Percentiles rank a stretch among this genome's conserved stretches.
These are phyloP conservation scores for Temnothorax longispinosus DNA, from an alignment of 1,140 invertebrate species.

Conservation along the genomic window DNA sequence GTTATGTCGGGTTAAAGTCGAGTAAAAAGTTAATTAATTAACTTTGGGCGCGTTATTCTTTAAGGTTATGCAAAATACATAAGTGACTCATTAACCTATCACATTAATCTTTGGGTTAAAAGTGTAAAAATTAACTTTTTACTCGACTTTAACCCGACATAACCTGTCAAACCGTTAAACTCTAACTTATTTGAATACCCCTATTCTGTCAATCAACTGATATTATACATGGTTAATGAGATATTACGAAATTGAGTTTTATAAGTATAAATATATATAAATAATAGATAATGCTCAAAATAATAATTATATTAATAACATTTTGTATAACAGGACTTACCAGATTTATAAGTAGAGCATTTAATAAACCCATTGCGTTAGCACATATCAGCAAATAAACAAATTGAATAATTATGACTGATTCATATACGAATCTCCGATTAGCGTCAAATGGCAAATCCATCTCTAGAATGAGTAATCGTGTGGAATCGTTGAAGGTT, in stretches of 20 bases:
- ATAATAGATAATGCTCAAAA: background rate
- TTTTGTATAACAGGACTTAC: background rate
- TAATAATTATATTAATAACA: background rate
- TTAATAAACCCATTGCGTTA: background rate
- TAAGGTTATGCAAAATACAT: no score
- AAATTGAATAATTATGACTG: conserved; percentile 20
- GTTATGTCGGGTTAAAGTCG: no score
- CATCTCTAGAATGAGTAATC: background rate
- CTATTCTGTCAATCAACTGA: background rate
- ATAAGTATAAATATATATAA: background rate
- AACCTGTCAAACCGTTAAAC: no score
- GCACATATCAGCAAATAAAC: background rate
- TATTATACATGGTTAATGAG: background rate
- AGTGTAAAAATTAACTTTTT: no score
- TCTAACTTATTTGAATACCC: no score
- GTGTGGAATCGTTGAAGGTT: conserved; percentile 7
- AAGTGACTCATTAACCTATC: no score
- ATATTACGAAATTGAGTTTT: conserved; percentile 1
- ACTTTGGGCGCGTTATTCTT: no score
- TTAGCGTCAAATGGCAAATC: conserved; percentile 4
- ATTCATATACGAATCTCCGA: background rate
- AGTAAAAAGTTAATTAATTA: no score
- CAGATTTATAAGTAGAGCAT: conserved; percentile 23
- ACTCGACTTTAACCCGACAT: no score
- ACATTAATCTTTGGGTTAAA: no score